Evolutionary conservation across 2,797 vertebrate genomes (phyloP).

Genomic region (Ctenopoma kingsleyae): DNA sequence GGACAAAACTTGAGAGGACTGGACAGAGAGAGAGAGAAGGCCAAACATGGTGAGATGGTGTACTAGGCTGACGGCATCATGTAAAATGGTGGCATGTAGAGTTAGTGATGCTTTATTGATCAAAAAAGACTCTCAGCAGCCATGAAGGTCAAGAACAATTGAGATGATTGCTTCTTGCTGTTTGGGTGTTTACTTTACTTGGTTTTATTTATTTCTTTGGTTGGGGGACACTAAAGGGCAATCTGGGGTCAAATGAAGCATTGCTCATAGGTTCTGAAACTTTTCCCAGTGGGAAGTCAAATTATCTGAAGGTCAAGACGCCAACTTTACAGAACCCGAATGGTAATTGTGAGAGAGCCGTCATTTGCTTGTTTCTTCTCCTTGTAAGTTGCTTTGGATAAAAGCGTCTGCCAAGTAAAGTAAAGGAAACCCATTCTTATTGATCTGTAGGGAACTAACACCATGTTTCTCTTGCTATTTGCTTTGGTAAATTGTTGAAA

Average conservation of each 20-base stretch:
- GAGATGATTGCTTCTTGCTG: slow-evolving; percentile 4
- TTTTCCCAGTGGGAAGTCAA: slow-evolving; percentile 30
- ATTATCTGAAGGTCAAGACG: slow-evolving; percentile 48
- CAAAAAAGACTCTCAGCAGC: slow-evolving; percentile 15
- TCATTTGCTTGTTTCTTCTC: no score
- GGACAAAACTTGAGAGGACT: slow-evolving; percentile 6
- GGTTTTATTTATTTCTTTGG: slow-evolving; percentile 36
- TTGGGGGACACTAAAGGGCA: slow-evolving; percentile 11
- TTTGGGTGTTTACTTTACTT: slow-evolving; percentile 22
- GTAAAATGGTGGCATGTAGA: slow-evolving; percentile 12
- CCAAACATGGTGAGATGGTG: slow-evolving; percentile 9
- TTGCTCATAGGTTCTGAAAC: slow-evolving; percentile 38
- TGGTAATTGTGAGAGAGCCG: no score
- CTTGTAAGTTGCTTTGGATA: no score
- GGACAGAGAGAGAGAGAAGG: slow-evolving; percentile 18
- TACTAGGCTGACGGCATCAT: neutral
- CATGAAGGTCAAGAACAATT: slow-evolving; percentile 42
- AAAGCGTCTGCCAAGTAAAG: no score
- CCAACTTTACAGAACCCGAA: no score
- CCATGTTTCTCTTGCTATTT: neutral
- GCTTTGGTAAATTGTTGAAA: slow-evolving; percentile 33
- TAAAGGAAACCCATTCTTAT: slow-evolving; percentile 16
- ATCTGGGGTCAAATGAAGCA: slow-evolving; percentile 36
- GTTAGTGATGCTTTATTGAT: slow-evolving; percentile 51
- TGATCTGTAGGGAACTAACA: slow-evolving; percentile 28